Base-by-base conservation (phyloP, 2,113 vertebrate genomes). In the Phalacrocorax aristotelis region DNA sequence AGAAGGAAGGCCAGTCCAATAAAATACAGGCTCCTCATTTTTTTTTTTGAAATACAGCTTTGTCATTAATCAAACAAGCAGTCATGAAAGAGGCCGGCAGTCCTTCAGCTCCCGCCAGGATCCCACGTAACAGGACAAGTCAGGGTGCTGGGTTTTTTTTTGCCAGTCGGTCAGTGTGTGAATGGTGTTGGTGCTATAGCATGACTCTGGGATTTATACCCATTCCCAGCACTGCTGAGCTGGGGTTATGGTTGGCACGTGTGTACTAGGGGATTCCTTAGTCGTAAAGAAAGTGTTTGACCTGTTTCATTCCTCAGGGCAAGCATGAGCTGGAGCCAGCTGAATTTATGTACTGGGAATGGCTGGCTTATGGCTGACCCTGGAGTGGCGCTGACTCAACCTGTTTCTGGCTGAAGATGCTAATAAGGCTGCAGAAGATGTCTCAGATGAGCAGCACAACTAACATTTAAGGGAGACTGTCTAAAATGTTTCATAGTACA, bases 281-380 rank as follows among this genome's bases (percentile, higher is more conserved):
- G 82, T 93, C 9, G 5, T 96, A 97, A 98, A 98, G 84, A 93
- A 96, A 96, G 68, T 70, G 61, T 96, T 97, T 97, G 95, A 97
- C 95, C 96, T 22, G 10, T 92, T 95, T 72, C 83, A 9, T 91
- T 97, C 95, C 93, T 94, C 79, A 15, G 96, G 96, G 90, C 85
- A 60, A 86, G 32, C 5, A 27, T 1, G 21, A 95, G 84, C 80
- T 70, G 51, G 68, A 92, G 83, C 92, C 82, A 84, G 52, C 71
- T 86, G 91, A 96, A 97, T 97, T 98, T 97, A 95, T 96, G 88
- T 68, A 74, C 82, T 95, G 94, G 96, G 93, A 97, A 97, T 8
- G 76, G 80, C 91, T 95, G 95, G 77, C 96, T 97, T 96, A 95
- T 90, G 92, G 55, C 85, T 51, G 83, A 97, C 96, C 91, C 94